Conservation (phyloP, 2,797 vertebrate species). For the Sebastes kiyomatsui region DNA sequence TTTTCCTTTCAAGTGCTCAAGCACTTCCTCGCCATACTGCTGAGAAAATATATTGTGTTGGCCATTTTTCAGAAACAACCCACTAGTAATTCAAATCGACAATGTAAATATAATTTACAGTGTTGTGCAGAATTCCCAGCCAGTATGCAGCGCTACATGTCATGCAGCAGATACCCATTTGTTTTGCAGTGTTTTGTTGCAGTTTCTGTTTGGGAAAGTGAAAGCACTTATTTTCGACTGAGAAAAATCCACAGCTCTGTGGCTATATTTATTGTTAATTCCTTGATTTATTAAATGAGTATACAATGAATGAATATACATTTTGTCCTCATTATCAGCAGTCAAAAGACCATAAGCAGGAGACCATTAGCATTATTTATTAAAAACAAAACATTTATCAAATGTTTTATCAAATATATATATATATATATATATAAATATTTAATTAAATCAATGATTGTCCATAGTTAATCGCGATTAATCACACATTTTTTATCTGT, state of each 20-base stretch:
- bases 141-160: neutral
- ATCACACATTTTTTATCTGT: too few species aligned
- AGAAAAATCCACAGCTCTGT: neutral
- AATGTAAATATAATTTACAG: neutral
- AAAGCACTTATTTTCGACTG: neutral
- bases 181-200: neutral
- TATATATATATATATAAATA: too few species aligned
- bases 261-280: neutral
- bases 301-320: too few species aligned
- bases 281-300: neutral
- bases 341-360: accelerated
- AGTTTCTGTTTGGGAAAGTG: neutral
- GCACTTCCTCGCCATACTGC: neutral
- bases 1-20: neutral
- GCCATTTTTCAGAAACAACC: neutral
- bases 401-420: too few species aligned
- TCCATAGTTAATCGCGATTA: too few species aligned
- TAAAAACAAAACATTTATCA: too few species aligned
- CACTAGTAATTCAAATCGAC: neutral
- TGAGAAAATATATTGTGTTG: neutral
- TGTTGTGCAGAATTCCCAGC: neutral
- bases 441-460: too few species aligned
- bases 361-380: too few species aligned
- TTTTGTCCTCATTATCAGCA: neutral
- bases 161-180: neutral